Evolutionary conservation across 2,113 vertebrate genomes (phyloP), one percentile per base, ranked within the genome.

Genomic region (Petaurus breviceps): DNA sequence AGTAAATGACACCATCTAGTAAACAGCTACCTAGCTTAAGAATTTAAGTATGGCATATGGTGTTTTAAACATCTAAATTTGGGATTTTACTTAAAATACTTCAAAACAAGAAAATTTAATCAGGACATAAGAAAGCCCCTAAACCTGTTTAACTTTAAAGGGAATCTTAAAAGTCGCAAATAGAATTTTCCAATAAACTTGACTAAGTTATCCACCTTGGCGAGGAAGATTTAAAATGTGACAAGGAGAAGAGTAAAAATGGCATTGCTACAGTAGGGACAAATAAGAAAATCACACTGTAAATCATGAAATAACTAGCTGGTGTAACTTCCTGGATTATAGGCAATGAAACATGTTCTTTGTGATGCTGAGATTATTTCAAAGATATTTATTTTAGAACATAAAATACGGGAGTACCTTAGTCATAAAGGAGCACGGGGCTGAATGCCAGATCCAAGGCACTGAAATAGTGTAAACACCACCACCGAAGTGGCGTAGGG

Each of bases 11-110:
- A 68, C 11, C 31, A 37, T 14, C 61, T 46, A 61, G 90, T 23
- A 91, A 93, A 95, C 51, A 90, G 47, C 26, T 31, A 61, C 46
- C 77, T 51, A 49, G 92, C 89, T 61, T 61, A 46, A 96, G 89
- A 94, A 96, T 84, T 95, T 95, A 43, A 43, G 7, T 84, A 19
- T 43, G 37, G 43, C 43, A 97, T 92, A 96, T 96, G 93, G 96
- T 94, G 93, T 96, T 96, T 96, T 96, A 95, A 96, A 96, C 96
- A 98, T 96, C 91, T 97, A 77, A 95, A 77, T 53, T 94, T 94
- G 49, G 92, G 96, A 92, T 57, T 46, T 90, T 94, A 92, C 77
- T 95, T 77, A 49, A 49, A 49, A 68, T 55, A 96, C 96, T 96
- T 55, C 90, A 91, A 97, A 97, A 90, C 46, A 96, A 95, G 28